Evolutionary conservation across 2,113 vertebrate species (phyloP).

Genomic region (Rhombomys opimus): DNA sequence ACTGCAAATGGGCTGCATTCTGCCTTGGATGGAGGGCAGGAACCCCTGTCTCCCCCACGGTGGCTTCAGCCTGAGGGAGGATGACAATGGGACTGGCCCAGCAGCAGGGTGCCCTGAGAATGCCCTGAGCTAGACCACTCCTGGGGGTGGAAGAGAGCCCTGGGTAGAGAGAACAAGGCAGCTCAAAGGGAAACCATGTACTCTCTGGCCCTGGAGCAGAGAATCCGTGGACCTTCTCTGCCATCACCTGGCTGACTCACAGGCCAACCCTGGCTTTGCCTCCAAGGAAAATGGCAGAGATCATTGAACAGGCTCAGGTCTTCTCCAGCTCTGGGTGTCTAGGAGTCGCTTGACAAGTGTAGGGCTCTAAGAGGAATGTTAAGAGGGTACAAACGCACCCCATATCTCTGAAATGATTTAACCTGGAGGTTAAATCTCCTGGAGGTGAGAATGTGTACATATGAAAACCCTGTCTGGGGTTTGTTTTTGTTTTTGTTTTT

Average conservation of each 20-base stretch:
- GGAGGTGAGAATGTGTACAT: not conserved
- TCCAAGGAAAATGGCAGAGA: not conserved
- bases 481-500: not conserved
- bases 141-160: rapidly evolving
- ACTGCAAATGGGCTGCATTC: not conserved
- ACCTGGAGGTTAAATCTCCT: not conserved
- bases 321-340: not conserved
- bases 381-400: rapidly evolving
- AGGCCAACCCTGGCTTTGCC: not conserved
- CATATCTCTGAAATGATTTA: rapidly evolving
- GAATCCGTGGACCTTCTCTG: rapidly evolving
- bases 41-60: rapidly evolving
- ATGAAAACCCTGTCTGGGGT: not conserved
- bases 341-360: rapidly evolving
- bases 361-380: not conserved
- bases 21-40: not conserved
- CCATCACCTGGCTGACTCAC: not conserved
- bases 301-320: not conserved
- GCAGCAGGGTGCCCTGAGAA: not conserved
- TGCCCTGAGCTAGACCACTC: rapidly evolving
- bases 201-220: not conserved
- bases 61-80: rapidly evolving
- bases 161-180: not conserved
- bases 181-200: not conserved
- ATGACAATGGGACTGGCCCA: rapidly evolving